Evolutionary conservation across 1,140 invertebrate genomes (phyloP).

Genomic region (Oryzaephilus surinamensis): DNA sequence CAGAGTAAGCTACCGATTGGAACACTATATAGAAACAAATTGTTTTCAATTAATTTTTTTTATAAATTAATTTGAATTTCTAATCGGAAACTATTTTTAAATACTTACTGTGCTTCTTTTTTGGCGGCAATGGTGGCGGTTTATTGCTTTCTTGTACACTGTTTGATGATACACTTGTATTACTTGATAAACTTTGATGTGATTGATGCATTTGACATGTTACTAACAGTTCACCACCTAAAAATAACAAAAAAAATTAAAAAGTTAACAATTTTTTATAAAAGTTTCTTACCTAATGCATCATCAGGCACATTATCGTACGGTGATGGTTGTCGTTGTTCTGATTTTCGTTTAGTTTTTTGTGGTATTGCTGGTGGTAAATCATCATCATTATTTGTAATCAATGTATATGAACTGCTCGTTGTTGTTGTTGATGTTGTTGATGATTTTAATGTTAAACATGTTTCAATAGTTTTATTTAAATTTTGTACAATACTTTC

Average conservation of each 20-base stretch:
- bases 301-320: conserved; percentile 61
- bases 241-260: conserved; percentile 5
- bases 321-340: conserved; percentile 56
- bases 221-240: conserved; percentile 41
- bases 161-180: conserved; percentile 32
- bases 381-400: conserved; percentile 28
- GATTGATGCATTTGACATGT: conserved; percentile 42
- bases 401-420: conserved; percentile 23
- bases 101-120: conserved; percentile 87
- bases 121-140: conserved; percentile 80
- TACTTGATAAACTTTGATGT: conserved; percentile 25
- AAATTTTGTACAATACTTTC: conserved; percentile 18
- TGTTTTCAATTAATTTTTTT: conserved; percentile 4
- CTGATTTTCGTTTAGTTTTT: conserved; percentile 46
- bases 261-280: not conserved
- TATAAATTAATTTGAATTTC: conserved; percentile 1
- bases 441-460: conserved; percentile 6
- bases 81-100: not conserved
- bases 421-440: conserved; percentile 4
- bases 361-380: conserved; percentile 56
- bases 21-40: conserved; percentile 60
- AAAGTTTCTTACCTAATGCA: conserved; percentile 19
- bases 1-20: conserved; percentile 87
- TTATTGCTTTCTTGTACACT: conserved; percentile 43
- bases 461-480: not conserved